Evolutionary conservation across 2,113 vertebrate genomes (phyloP), one percentile per base, ranked within the genome.

Genomic region (Aphelocoma coerulescens): DNA sequence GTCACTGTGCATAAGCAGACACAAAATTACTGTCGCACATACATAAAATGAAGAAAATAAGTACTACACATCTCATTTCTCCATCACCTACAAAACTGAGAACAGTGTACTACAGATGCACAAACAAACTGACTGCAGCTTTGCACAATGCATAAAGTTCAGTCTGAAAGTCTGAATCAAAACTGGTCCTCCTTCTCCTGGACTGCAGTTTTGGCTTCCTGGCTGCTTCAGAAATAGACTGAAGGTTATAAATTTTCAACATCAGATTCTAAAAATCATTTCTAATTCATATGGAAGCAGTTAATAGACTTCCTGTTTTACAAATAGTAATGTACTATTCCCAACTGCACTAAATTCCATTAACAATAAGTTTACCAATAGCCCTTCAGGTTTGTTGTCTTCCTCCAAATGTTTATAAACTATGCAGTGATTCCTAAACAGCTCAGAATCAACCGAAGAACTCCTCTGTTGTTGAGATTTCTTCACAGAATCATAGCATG

Each of bases 251-350:
- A 33, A 46, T 82, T 66, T 85, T 57, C 73, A 72, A 67, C 39
- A 93, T 55, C 51, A 67, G 55, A 62, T 52, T 48, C 93, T 85
- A 95, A 96, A 95, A 95, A 92, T 96, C 95, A 71, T 57, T 81
- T 83, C n/a, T 75, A 59, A 58, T 87, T 95, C 46, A 84, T 41
- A 84, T 3, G 95, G 59, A 86, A 92, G 68, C 61, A 93, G 30
- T 66, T 92, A 92, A 89, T 24, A 91, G 59, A 88, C 59, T 94
- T 96, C 93, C 91, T 95, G 88, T 67, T 93, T 85, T 58, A 82
- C 33, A 80, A 80, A 39, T 43, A 41, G n/a, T 44, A 79, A 85
- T 16, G 10, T 5, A 19, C 35, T 77, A 85, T 62, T 93, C 46
- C 63, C 55, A 81, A 46, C 4, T 48, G 43, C 15, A 62, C 58